Conservation (phyloP, 1,140 invertebrate genomes). For the Diabrotica undecimpunctata region DNA sequence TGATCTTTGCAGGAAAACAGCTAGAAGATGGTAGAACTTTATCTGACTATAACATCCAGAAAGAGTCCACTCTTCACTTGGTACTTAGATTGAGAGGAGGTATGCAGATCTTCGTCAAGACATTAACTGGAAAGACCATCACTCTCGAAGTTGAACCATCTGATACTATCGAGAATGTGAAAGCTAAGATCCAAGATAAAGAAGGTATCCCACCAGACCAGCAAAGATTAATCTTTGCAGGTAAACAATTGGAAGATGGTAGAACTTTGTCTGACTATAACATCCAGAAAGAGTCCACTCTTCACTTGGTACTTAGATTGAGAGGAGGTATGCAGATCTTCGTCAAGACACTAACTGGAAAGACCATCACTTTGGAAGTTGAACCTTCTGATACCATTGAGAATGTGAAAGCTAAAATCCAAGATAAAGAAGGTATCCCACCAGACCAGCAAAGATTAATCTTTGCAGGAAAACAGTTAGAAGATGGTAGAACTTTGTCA, state of each 20-base stretch:
- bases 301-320: constrained; percentile 9
- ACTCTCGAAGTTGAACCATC: constrained; percentile 16
- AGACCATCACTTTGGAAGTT: constrained; percentile 69
- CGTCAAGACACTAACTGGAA: constrained; percentile 68
- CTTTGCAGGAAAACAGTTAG: constrained; percentile 70
- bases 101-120: constrained; percentile 55
- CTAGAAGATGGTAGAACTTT: constrained; percentile 21
- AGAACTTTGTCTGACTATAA: constrained; percentile 22
- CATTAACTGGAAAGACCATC: constrained; percentile 18
- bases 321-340: constrained; percentile 50
- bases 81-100: constrained; percentile 14
- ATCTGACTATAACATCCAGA: constrained; percentile 23
- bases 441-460: constrained; percentile 68
- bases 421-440: constrained; percentile 68
- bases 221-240: constrained; percentile 19
- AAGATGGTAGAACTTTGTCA: constrained; percentile 56
- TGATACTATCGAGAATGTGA: constrained; percentile 65
- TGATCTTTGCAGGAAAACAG: constrained; percentile 24
- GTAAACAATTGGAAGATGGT: constrained; percentile 22
- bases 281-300: constrained; percentile 19
- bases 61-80: constrained; percentile 19
- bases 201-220: constrained; percentile 35
- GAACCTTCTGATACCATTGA: constrained; percentile 63
- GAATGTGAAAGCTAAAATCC: constrained; percentile 75
- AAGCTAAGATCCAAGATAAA: constrained; percentile 62